Conservation (phyloP, 2,113 vertebrate genomes). For the Pelvicachromis taeniatus region DNA sequence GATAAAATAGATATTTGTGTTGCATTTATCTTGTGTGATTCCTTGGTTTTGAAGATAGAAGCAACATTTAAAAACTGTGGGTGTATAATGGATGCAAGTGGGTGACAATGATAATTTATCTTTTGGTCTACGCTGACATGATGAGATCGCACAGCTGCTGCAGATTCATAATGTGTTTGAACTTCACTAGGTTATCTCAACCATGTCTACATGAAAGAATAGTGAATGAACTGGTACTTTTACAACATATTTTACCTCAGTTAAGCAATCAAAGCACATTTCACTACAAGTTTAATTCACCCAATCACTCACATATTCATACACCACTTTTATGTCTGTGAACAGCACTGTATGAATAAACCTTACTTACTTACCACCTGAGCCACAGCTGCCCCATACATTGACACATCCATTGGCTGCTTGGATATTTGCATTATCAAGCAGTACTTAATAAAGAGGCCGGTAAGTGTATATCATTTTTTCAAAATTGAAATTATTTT, state of each 20-base stretch:
- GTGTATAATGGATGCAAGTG: neutral
- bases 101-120: neutral
- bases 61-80: neutral
- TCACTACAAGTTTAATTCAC: neutral
- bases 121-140: neutral
- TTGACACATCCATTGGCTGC: neutral
- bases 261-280: neutral
- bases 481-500: neutral
- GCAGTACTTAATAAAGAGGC: neutral
- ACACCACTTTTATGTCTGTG: neutral
- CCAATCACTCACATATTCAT: neutral
- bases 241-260: neutral
- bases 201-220: neutral
- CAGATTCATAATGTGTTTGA: neutral
- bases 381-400: neutral
- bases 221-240: neutral
- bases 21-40: neutral
- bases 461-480: neutral
- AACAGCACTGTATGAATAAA: neutral
- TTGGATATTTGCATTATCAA: neutral
- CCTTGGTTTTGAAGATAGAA: neutral
- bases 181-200: neutral
- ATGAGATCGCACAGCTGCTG: neutral
- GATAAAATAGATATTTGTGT: neutral
- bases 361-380: neutral